Percentiles rank a stretch among this genome's conserved stretches.
phyloP scores from a whole-genome alignment of 2,113 vertebrate genomes.

The Aegypius monachus region DNA sequence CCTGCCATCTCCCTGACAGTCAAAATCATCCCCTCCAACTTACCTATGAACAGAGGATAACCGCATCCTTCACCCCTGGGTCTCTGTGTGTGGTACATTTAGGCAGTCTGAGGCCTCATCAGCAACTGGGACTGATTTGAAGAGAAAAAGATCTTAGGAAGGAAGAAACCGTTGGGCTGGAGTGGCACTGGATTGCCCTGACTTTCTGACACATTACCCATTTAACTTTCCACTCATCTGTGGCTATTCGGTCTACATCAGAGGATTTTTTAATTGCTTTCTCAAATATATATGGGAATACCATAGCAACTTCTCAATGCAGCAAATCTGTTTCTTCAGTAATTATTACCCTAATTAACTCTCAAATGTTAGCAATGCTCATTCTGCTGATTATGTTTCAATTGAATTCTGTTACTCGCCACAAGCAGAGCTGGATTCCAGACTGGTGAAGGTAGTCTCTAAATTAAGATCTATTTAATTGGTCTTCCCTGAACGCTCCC shows the following conservation, averaged over 20 bases:
- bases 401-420: neutral
- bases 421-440: neutral
- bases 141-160: neutral
- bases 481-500: neutral
- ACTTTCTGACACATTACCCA: neutral
- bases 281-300: neutral
- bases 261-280: neutral
- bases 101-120: neutral
- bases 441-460: neutral
- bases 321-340: neutral
- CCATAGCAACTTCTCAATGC: constrained; percentile 19
- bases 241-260: neutral
- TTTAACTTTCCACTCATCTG: neutral
- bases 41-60: neutral
- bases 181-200: neutral
- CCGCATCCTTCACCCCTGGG: neutral
- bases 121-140: neutral
- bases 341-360: constrained; percentile 44
- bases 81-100: neutral
- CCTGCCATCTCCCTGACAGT: neutral
- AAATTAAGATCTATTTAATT: constrained; percentile 29
- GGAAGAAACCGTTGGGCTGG: neutral
- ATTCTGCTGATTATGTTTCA: constrained; percentile 25
- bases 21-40: neutral
- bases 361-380: neutral